Conservation (phyloP, 2,113 vertebrate genomes). For the Parus major region DNA sequence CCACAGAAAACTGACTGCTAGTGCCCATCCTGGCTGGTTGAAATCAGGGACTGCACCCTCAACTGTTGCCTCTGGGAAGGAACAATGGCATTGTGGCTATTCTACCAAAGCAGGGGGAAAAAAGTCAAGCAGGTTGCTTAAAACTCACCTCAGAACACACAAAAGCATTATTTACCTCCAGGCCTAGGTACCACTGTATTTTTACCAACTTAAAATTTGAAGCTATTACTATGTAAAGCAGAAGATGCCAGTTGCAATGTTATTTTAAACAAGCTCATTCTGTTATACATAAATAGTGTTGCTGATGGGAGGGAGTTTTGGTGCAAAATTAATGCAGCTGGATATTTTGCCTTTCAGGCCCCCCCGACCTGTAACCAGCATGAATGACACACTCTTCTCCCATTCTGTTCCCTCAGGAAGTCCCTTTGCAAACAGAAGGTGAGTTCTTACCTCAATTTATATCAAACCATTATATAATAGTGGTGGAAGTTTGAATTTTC, state of each 20-base stretch:
- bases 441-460: slow-evolving; percentile 65
- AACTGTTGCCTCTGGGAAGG: not conserved
- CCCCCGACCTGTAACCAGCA: slow-evolving; percentile 92
- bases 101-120: not conserved
- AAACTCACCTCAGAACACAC: not conserved
- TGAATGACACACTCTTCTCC: slow-evolving; percentile 91
- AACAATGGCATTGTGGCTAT: not conserved
- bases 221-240: not conserved
- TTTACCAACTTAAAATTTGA: not conserved
- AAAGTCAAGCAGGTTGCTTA: not conserved
- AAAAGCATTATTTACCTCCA: not conserved
- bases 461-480: not conserved
- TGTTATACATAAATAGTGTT: not conserved
- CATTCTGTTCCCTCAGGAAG: slow-evolving; percentile 98
- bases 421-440: slow-evolving; percentile 95
- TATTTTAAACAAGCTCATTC: not conserved
- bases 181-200: not conserved
- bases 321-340: not conserved
- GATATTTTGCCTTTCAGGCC: slow-evolving; percentile 79
- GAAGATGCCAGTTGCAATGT: not conserved
- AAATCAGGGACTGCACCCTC: not conserved
- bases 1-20: not conserved
- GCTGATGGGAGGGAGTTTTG: not conserved
- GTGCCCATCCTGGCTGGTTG: not conserved
- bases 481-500: not conserved